Percentiles rank a stretch among this genome's conserved stretches.
Evolutionary conservation across 1,140 invertebrate species (phyloP).

Genomic region (Drosophila nannoptera): DNA sequence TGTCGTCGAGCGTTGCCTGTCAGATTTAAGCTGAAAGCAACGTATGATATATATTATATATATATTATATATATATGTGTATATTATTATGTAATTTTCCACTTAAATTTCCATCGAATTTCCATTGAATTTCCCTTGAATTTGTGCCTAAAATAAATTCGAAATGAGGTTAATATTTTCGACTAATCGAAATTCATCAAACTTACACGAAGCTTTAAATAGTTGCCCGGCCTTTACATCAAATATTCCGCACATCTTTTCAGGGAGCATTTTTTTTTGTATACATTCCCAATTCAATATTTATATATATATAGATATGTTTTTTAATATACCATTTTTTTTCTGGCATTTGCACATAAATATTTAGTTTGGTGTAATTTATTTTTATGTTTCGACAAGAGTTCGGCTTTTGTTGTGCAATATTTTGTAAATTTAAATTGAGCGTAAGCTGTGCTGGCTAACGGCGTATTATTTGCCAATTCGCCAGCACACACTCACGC

Average conservation of each 20-base stretch:
- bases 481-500: constrained; percentile 5
- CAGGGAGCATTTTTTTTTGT: background rate
- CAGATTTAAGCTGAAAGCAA: no score
- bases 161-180: no score
- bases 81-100: no score
- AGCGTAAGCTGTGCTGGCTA: constrained; percentile 53
- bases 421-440: constrained; percentile 56
- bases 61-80: no score
- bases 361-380: constrained; percentile 7
- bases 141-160: no score
- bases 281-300: no score
- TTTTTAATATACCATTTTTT: background rate
- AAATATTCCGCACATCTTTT: background rate
- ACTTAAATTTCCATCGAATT: no score
- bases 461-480: constrained; percentile 51
- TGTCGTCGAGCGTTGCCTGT: no score
- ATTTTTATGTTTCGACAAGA: constrained; percentile 8
- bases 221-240: background rate
- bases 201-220: background rate
- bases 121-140: no score
- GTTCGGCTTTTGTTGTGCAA: constrained; percentile 22
- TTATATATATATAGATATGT: no score
- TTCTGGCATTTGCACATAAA: constrained; percentile 2
- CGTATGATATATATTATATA: no score
- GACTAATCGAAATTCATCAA: no score